A percentile compares a stretch with the other conserved stretches of the same genome.
Evolutionary conservation across 2,113 vertebrate genomes (phyloP).

Genomic region (Aegypius monachus): DNA sequence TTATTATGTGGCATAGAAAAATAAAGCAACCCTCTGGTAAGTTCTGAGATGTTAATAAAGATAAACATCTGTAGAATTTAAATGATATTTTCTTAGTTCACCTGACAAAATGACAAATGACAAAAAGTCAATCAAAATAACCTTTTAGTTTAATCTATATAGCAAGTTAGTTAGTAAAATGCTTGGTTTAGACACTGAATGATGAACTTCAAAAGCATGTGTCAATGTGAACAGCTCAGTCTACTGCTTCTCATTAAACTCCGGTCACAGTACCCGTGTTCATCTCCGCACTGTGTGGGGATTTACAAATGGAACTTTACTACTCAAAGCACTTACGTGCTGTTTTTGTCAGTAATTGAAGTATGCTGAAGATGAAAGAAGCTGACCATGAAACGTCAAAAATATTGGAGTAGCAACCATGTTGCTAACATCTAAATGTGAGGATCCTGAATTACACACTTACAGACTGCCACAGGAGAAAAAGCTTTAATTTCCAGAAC

Average conservation of each 20-base stretch:
- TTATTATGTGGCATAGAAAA: neutral
- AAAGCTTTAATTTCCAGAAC: conserved; percentile 28
- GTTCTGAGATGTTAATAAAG: neutral
- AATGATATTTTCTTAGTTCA: neutral
- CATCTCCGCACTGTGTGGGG: neutral
- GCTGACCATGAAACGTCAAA: conserved; percentile 66
- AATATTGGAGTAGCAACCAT: conserved; percentile 43
- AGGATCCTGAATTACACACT: conserved; percentile 9
- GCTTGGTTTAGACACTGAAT: conserved; percentile 6
- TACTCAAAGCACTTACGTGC: conserved; percentile 28
- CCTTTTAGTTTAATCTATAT: conserved; percentile 9
- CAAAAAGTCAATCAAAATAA: conserved; percentile 28
- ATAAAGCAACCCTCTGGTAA: conserved; percentile 1
- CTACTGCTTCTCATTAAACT: conserved; percentile 55
- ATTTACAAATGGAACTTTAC: conserved; percentile 45
- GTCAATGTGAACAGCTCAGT: conserved; percentile 8
- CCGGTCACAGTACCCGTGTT: neutral
- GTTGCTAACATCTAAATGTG: conserved; percentile 24
- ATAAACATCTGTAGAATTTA: neutral
- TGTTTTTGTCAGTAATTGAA: conserved; percentile 66
- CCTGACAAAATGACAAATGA: neutral
- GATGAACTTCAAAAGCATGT: conserved; percentile 32
- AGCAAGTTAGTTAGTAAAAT: conserved; percentile 9
- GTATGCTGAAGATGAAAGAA: conserved; percentile 66
- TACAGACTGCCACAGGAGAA: neutral